phyloP scores from a whole-genome alignment of 2,113 vertebrate genomes.

The Petroica traversi region DNA sequence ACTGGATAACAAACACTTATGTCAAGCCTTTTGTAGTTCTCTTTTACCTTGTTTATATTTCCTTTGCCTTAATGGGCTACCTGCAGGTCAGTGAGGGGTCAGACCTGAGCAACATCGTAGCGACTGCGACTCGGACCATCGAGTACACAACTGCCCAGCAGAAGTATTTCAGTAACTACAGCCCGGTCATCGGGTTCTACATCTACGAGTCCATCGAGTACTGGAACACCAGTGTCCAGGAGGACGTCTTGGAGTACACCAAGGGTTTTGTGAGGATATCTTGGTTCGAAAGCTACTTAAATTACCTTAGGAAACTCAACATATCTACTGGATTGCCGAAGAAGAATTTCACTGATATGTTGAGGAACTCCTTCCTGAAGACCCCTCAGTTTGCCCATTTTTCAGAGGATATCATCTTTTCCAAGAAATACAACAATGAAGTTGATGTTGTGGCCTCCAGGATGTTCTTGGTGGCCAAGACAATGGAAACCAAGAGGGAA shows the following conservation, averaged over 20 bases:
- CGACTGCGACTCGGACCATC: slow-evolving; percentile 93
- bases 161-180: slow-evolving; percentile 97
- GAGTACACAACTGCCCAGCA: slow-evolving; percentile 93
- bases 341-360: slow-evolving; percentile 91
- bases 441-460: slow-evolving; percentile 94
- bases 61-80: slow-evolving; percentile 99
- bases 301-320: slow-evolving; percentile 92
- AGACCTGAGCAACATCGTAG: slow-evolving; percentile 94
- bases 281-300: slow-evolving; percentile 97
- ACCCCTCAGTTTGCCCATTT: slow-evolving; percentile 91
- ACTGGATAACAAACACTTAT: slow-evolving; percentile 99
- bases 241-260: slow-evolving; percentile 92
- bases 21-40: slow-evolving; percentile 99
- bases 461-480: slow-evolving; percentile 97
- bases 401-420: slow-evolving; percentile 96
- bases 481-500: slow-evolving; percentile 95
- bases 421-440: slow-evolving; percentile 90
- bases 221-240: slow-evolving; percentile 97
- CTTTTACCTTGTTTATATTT: slow-evolving; percentile 99
- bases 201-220: slow-evolving; percentile 98
- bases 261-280: slow-evolving; percentile 97
- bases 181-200: slow-evolving; percentile 97
- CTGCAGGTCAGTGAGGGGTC: slow-evolving; percentile 98
- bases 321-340: slow-evolving; percentile 88
- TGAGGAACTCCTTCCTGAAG: slow-evolving; percentile 90